Evolutionary conservation across 2,888 invertebrate species (phyloP), one percentile per base, ranked within the genome.

Genomic region (Altica lythri): DNA sequence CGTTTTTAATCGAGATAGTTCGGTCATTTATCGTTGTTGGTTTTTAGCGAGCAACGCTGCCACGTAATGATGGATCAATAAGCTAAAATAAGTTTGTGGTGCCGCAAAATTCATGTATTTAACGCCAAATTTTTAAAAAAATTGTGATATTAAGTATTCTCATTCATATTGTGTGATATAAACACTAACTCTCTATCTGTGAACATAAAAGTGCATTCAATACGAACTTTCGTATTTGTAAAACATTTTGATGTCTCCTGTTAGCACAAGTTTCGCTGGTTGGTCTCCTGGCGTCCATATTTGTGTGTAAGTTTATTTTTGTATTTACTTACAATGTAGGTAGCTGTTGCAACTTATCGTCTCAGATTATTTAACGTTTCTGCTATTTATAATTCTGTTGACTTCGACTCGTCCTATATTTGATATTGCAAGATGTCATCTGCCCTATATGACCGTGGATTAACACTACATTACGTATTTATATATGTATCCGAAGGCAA

Each of bases 131-230:
- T 71, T 55, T 71, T 72, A 70, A 74, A 74, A 67, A 63, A 62
- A 75, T 75, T 76, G 76, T 76, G 76, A 76, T 76, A 75, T 74
- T 74, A 72, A 75, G 74, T 75, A 75, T 75, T 76, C 72, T 74
- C 72, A 69, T 67, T 67, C 63, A 68, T 68, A 70, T 63, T 58
- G 70, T 69, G 70, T 71, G 71, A 71, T 72, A 70, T 59, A 68
- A 68, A 66, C 66, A 70, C 66, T 63, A 61, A 66, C 64, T 60
- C 62, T 63, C 59, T 63, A 62, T 60, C 64, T 63, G 66, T 67
- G 64, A 63, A 65, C 60, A 61, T 64, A 62, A 61, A 57, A 61
- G 62, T 65, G 63, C 60, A 60, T 54, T 62, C 49, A 61, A 69
- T 65, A 62, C 69, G 71, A 72, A 72, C 70, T 70, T 67, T 71